Evolutionary conservation across 2,888 invertebrate species (phyloP), one percentile per base, ranked within the genome.

Genomic region (Spodoptera exigua): DNA sequence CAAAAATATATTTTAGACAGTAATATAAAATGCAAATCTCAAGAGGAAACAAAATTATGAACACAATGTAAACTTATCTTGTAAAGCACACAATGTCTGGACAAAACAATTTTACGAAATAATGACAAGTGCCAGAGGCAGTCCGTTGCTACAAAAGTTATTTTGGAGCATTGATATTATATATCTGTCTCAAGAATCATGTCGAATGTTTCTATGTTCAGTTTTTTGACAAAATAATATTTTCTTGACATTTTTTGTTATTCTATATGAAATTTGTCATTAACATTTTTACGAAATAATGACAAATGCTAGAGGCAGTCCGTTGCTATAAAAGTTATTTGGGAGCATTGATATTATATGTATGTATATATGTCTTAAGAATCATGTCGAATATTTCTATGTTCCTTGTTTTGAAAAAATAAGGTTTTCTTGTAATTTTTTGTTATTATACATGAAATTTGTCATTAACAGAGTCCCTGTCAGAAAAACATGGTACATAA

Each of bases 131-230:
- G 32, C 32, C 45, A 27, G 16, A 16, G 35, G 49, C 32, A 41
- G 36, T 46, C 9, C 16, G n/a, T 37, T 9, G 14, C 1, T 7
- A 36, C 7, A 12, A 14, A 37, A 40, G 43, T 17, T 17, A 35
- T 55, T 39, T 21, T 5, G n/a, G 17, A 40, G 55, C 35, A 63
- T 60, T 54, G 36, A 51, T 46, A 53, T 60, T 27, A 64, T 13
- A 3, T 10, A 51, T 44, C 40, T 57, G 37, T 36, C 63, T n/a
- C 32, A 17, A 37, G 16, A 40, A 40, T 45, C 18, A n/a, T 41
- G 21, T 41, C 17, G 14, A 10, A 43, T 56, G 32, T 53, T 40
- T 35, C 13, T 5, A 12, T 52, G 3, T 21, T 18, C 27, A 49
- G 10, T 32, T 41, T 37, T 47, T 45, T 32, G 37, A n/a, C 11